A percentile compares a stretch with the other conserved stretches of the same genome.
phyloP scores from a whole-genome alignment of 2,888 invertebrate species.

The Andrena dorsata region DNA sequence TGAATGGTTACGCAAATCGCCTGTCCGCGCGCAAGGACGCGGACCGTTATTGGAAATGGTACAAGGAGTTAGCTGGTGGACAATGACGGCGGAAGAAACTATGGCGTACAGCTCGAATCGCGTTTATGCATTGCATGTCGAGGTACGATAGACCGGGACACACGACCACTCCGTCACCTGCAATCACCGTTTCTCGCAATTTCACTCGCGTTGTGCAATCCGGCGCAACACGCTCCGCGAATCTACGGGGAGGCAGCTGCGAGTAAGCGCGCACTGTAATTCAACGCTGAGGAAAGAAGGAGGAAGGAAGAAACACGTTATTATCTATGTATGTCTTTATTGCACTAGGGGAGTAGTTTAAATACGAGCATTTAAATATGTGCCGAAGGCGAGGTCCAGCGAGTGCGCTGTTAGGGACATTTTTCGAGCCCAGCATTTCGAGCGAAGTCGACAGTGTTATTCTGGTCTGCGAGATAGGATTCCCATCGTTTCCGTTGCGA shows the following conservation, averaged over 20 bases:
- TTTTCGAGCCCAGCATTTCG: neutral
- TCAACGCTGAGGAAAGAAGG: neutral
- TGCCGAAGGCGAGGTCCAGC: neutral
- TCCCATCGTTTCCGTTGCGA: neutral
- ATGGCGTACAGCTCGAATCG: constrained; percentile 26
- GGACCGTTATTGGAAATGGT: constrained; percentile 38
- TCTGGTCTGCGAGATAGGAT: neutral
- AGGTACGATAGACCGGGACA: neutral
- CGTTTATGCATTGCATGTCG: neutral
- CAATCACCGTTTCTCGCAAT: constrained; percentile 38
- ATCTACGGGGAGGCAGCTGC: constrained; percentile 1
- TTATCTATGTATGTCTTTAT: no score
- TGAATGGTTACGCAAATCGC: constrained; percentile 46
- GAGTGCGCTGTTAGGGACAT: neutral
- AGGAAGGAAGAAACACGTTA: neutral
- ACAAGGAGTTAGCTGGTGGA: constrained; percentile 35
- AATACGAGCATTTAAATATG: no score
- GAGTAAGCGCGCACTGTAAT: neutral
- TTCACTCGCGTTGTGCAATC: constrained; percentile 34
- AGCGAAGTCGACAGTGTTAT: neutral
- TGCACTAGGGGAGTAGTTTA: no score
- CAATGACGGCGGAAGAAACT: constrained; percentile 29
- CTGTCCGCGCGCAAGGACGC: constrained; percentile 38
- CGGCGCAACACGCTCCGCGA: constrained; percentile 9
- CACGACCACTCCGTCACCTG: constrained; percentile 35